Conservation (phyloP, 1,140 invertebrate species). For the Rhopalosiphum maidis region DNA sequence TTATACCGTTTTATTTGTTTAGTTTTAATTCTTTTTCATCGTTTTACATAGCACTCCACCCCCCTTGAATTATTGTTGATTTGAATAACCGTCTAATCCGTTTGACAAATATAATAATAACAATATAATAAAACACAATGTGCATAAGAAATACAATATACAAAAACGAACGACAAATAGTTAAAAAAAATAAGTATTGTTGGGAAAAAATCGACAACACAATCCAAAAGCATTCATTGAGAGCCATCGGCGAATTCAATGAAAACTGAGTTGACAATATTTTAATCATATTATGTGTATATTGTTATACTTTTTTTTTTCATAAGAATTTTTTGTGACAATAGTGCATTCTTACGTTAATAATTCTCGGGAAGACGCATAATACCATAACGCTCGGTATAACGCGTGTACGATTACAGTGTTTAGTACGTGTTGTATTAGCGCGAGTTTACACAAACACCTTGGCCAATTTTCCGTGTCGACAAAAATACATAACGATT, state of each 20-base stretch:
- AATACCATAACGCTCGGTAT: no score
- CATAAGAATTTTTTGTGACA: constrained; percentile 11
- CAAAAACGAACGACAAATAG: not conserved
- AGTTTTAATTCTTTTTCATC: not conserved
- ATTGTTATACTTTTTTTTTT: not conserved
- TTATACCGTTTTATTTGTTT: not conserved
- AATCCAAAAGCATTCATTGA: constrained; percentile 20
- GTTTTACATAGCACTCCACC: not conserved
- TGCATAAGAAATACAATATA: not conserved
- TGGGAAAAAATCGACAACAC: not conserved
- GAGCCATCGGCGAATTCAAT: constrained; percentile 34
- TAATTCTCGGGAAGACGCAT: not conserved
- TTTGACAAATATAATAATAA: constrained; percentile 5
- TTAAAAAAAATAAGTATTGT: not conserved
- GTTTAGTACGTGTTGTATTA: not conserved
- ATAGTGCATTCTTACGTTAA: constrained; percentile 23
- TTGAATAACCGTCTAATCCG: not conserved
- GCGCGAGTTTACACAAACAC: not conserved
- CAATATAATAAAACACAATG: not conserved
- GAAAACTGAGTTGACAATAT: constrained; percentile 45
- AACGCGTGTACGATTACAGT: not conserved
- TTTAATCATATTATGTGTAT: not conserved
- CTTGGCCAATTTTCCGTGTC: not conserved
- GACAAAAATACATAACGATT: not conserved
- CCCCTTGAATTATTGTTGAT: not conserved